These are phyloP conservation scores for Acrossocheilus fasciatus DNA, from an alignment of 2,797 vertebrate species.

Conservation along the genomic window DNA sequence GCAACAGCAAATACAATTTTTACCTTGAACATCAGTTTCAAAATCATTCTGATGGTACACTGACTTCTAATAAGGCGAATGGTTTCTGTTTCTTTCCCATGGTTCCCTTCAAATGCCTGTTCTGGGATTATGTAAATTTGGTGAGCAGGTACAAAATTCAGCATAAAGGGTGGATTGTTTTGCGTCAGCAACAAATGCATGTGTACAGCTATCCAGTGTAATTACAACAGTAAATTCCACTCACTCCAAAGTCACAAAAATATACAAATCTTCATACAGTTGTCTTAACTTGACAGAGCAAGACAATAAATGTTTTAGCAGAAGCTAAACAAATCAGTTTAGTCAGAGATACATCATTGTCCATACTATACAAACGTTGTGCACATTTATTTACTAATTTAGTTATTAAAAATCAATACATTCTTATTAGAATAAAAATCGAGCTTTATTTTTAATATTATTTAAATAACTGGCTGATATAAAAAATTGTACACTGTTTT, in stretches of 20 bases:
- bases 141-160: too few relatives aligned
- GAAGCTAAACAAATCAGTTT: not conserved
- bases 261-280: too few relatives aligned
- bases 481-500: not conserved
- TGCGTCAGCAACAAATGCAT: too few relatives aligned
- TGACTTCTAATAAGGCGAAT: not conserved
- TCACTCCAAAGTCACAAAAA: too few relatives aligned
- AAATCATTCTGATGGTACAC: not conserved
- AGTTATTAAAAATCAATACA: not conserved
- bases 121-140: too few relatives aligned
- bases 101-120: too few relatives aligned
- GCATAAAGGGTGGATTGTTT: too few relatives aligned
- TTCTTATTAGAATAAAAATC: not conserved
- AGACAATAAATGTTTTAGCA: not conserved
- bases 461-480: not conserved
- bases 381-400: not conserved
- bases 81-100: too few relatives aligned
- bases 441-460: not conserved
- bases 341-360: not conserved
- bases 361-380: not conserved
- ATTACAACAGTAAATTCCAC: too few relatives aligned
- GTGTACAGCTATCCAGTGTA: too few relatives aligned
- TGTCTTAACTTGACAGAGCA: not conserved
- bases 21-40: not conserved
- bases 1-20: not conserved